phyloP scores from a whole-genome alignment of 2,113 vertebrate genomes.

The Scalopus aquaticus region DNA sequence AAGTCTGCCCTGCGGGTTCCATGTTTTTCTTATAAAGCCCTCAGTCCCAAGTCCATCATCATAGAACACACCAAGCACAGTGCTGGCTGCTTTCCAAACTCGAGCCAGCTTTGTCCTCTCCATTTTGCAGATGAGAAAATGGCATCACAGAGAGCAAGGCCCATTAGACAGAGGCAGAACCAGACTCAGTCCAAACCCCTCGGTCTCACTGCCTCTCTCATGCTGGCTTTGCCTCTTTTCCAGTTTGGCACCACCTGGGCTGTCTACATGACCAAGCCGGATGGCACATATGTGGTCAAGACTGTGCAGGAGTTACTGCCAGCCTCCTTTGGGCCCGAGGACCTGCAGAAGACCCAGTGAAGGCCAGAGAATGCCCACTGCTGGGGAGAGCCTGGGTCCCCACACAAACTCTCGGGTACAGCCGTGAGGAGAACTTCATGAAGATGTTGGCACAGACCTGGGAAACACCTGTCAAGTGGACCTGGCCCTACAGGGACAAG shows the following conservation, averaged over 20 bases:
- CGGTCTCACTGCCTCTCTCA: not conserved
- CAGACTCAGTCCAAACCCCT: not conserved
- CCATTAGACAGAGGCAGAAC: not conserved
- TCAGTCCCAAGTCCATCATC: not conserved
- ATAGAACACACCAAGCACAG: not conserved
- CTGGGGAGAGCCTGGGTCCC: not conserved
- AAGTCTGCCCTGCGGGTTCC: not conserved
- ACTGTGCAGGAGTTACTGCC: constrained; percentile 91
- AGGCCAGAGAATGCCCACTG: not conserved
- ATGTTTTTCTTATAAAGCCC: not conserved
- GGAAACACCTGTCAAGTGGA: not conserved
- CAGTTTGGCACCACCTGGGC: constrained; percentile 93
- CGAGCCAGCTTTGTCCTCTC: not conserved
- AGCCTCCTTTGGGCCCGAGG: constrained; percentile 90
- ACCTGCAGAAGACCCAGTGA: constrained; percentile 82
- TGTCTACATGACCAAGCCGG: constrained; percentile 89
- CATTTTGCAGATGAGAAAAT: constrained; percentile 19
- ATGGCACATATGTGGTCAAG: constrained; percentile 85
- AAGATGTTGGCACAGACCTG: not conserved
- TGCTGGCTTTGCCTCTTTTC: not conserved
- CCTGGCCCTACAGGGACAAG: not conserved
- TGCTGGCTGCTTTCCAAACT: not conserved
- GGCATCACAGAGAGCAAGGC: not conserved
- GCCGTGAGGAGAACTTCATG: not conserved
- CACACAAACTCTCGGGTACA: not conserved